These are phyloP conservation scores for Drosophila erecta DNA, from an alignment of 1,140 invertebrate species.

Conservation along the genomic window DNA sequence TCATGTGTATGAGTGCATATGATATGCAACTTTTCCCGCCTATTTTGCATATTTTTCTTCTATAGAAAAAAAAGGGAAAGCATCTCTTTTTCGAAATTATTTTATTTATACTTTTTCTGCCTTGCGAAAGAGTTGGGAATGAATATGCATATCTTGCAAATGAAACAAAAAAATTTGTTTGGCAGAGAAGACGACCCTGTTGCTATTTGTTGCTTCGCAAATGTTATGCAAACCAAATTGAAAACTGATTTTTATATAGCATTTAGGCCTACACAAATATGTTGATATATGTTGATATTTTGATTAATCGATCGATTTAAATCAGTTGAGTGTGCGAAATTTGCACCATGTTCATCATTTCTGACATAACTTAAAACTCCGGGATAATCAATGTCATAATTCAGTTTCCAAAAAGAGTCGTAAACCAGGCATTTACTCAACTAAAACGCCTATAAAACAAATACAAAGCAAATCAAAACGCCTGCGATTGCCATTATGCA, in stretches of 20 bases:
- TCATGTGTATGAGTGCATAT: conserved; percentile 49
- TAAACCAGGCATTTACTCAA: conserved; percentile 38
- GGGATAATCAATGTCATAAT: conserved; percentile 41
- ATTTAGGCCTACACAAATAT: no score
- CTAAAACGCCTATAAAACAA: conserved; percentile 63
- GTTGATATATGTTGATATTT: neutral
- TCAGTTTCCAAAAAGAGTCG: conserved; percentile 51
- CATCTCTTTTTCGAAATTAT: conserved; percentile 51
- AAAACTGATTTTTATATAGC: neutral
- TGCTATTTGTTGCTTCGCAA: conserved; percentile 24
- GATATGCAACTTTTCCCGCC: conserved; percentile 64
- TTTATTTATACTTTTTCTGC: conserved; percentile 51
- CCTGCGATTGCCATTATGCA: conserved; percentile 67
- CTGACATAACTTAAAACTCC: neutral
- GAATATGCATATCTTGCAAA: conserved; percentile 46
- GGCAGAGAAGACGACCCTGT: neutral
- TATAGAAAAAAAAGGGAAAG: conserved; percentile 64
- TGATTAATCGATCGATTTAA: neutral
- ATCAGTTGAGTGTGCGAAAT: no score
- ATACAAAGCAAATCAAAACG: conserved; percentile 40
- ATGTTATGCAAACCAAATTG: conserved; percentile 41
- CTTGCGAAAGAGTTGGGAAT: conserved; percentile 7
- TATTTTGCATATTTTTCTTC: conserved; percentile 66
- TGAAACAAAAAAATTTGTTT: conserved; percentile 34
- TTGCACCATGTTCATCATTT: no score